These are phyloP conservation scores for Entomobrya proxima DNA, from an alignment of 2,888 invertebrate species.

Conservation along the genomic window DNA sequence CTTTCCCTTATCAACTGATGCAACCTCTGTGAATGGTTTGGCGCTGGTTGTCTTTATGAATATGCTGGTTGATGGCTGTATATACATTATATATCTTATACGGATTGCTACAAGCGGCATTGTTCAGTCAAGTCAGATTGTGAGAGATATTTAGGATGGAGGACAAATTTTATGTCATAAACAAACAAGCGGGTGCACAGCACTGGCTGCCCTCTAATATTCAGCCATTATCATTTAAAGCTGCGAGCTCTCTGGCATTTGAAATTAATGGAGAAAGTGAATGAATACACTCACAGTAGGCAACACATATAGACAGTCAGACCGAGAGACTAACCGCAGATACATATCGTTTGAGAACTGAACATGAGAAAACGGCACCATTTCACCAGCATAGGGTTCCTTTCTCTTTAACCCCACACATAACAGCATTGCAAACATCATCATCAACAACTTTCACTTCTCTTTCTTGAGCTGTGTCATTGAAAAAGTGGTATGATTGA, in stretches of 20 bases:
- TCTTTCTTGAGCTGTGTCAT: neutral
- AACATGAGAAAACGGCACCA: conserved; percentile 13
- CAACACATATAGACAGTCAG: neutral
- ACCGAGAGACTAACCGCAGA: conserved; percentile 13
- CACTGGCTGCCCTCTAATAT: neutral
- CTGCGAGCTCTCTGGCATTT: neutral
- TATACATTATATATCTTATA: no score
- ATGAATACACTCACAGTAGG: conserved; percentile 4
- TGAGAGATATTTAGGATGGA: no score
- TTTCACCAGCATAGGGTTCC: neutral
- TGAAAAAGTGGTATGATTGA: conserved; percentile 24
- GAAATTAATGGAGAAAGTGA: conserved; percentile 18
- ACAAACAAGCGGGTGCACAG: no score
- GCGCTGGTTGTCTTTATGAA: no score
- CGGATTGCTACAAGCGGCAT: no score
- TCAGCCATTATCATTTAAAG: neutral
- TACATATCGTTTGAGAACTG: neutral
- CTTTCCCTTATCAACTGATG: no score
- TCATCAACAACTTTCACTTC: conserved; percentile 6
- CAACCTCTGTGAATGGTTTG: no score
- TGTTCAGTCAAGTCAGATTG: no score
- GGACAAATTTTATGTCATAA: neutral
- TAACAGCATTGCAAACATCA: neutral
- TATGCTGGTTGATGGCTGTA: no score
- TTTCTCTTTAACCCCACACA: neutral